Evolutionary conservation across 1,140 invertebrate genomes (phyloP), one percentile per base, ranked within the genome.

Genomic region (Aporrectodea caliginosa): DNA sequence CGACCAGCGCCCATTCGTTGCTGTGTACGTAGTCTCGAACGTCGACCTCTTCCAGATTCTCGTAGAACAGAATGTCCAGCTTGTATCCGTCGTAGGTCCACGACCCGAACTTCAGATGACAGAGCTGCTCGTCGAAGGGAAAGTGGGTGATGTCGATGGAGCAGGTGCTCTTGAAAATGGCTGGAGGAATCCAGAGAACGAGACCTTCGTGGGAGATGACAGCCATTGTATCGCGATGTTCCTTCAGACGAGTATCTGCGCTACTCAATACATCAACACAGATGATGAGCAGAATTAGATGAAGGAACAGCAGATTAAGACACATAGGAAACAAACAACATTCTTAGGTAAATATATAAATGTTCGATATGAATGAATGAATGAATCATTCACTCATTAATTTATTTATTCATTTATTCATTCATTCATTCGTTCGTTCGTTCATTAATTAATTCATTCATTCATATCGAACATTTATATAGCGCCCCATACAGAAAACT

Each of bases 131-230:
- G 35, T 80, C 79, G 72, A 82, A 82, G 2, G 79, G 81, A 43
- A 82, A 82, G 43, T 82, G 33, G n/a, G 43, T 74, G 72, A 98
- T 97, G 85, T 97, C 95, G 78, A 83, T 82, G 68, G 78, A 69
- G 73, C 97, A 98, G 6, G 95, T 97, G 1, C 95, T 97, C 87
- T 98, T 98, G 87, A 98, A 98, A 86, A 98, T 98, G 1, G 96
- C 96, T 35, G 95, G 96, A 71, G 96, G 96, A 86, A 96, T 95
- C 96, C 96, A 98, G 69, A 93, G 90, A 68, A 98, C 95, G 89
- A 94, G 95, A 30, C 96, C 96, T 89, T 96, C 97, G 87, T 95
- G 93, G 85, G 83, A 81, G 14, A 88, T 76, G 0, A 78, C 77
- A 30, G 79, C 79, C 35, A 78, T 79, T 6, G 78, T 78, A 30